Evolutionary conservation across 2,888 invertebrate genomes (phyloP).

Genomic region (Eutolmus rufibarbis): DNA sequence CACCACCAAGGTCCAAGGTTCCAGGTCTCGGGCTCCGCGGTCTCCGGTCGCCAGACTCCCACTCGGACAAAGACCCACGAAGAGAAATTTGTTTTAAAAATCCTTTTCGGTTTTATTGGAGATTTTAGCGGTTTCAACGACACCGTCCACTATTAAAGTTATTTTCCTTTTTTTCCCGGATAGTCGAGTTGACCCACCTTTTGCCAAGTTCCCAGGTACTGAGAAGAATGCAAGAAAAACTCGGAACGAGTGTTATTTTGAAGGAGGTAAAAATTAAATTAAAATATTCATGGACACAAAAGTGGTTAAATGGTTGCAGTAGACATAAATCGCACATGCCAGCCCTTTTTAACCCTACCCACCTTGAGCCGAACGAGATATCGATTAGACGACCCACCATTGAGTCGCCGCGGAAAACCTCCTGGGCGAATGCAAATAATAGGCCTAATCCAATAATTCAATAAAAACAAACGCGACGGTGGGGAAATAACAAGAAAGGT

Average conservation of each 20-base stretch:
- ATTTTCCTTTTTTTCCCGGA: background rate
- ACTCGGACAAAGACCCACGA: background rate
- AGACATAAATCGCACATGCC: background rate
- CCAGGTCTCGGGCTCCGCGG: background rate
- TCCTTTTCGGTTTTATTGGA: background rate
- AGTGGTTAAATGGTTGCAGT: background rate
- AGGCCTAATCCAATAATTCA: slow-evolving; percentile 34
- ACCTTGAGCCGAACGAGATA: background rate
- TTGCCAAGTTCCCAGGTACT: background rate
- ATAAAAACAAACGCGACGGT: background rate
- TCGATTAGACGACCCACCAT: slow-evolving; percentile 9
- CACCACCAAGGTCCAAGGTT: background rate
- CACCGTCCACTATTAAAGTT: background rate
- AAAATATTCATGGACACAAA: background rate
- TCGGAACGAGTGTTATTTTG: background rate
- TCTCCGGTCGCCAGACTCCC: background rate
- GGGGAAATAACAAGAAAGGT: background rate
- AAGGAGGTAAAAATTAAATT: background rate
- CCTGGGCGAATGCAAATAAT: background rate
- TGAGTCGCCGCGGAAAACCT: background rate
- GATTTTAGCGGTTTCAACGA: background rate
- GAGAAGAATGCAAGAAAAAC: background rate
- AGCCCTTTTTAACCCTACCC: background rate
- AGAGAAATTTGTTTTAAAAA: background rate
- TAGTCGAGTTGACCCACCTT: background rate